Evolutionary conservation across 1,140 invertebrate genomes (phyloP), one percentile per base, ranked within the genome.

Genomic region (Heliconius hewitsoni): DNA sequence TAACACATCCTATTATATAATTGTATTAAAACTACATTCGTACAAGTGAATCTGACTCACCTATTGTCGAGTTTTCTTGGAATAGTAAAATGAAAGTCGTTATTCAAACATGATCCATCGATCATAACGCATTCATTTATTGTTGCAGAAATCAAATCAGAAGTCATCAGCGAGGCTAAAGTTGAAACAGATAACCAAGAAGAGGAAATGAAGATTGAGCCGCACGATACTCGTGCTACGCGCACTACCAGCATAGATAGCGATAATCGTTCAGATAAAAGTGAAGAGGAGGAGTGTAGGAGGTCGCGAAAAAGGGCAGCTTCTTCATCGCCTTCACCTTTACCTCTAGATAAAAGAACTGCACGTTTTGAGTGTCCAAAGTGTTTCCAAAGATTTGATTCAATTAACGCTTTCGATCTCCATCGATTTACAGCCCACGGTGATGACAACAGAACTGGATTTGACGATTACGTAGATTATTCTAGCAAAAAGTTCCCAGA

Each of bases 391-490:
- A 92, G 95, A 0, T 98, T 97, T 87, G 96, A 96, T 77, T 97
- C 96, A 42, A 95, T 96, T 46, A 96, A 96, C 30, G 95, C 96
- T 3, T 93, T 97, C n/a, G 97, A 96, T 84, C 93, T 96, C 9
- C 97, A 97, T 87, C 94, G 95, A 50, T 95, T 93, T 83, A 96
- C 95, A 85, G 92, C 90, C 1, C 97, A 97, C 83, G 95, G 92
- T 34, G 95, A 94, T 76, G 95, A 95, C 50, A 85, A 90, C 1
- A 91, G 88, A 76, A 89, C 96, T 1, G 97, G 97, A 5, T 98
- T 97, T 87, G 95, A 96, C 74, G 97, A 98, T 5, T 97, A 97
- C 87, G 95, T 97, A 1, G 97, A 98, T 86, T 98, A 98, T 85
- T 97, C 97, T 0, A 96, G 95, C 39, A 95, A 96, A 71, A 98